Evolutionary conservation across 2,888 invertebrate genomes (phyloP).

Genomic region (Ischnura elegans): DNA sequence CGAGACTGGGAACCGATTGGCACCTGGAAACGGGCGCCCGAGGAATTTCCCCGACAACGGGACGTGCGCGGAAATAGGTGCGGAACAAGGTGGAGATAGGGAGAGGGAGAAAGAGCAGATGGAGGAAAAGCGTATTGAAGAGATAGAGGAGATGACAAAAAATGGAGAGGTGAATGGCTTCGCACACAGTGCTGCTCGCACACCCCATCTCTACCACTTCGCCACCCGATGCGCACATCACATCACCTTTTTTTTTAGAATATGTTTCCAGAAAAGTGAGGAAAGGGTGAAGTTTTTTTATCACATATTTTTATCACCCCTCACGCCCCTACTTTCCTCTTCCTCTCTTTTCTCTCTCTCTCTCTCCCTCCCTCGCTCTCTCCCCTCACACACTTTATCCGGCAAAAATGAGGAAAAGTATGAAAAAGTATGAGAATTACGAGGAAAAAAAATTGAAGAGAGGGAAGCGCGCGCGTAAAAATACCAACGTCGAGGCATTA

Average conservation of each 20-base stretch:
- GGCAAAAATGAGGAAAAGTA: conserved; percentile 40
- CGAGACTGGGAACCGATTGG: background rate
- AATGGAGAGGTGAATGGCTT: background rate
- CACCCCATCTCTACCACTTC: background rate
- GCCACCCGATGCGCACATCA: background rate
- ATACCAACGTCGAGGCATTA: conserved; percentile 67
- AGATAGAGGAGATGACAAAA: background rate
- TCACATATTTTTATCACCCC: background rate
- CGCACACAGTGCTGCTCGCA: too few species aligned
- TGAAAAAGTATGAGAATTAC: too few species aligned
- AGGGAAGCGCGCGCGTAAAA: conserved; percentile 60
- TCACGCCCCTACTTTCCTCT: background rate
- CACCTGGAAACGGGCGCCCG: background rate
- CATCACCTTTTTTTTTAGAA: background rate
- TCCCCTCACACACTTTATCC: background rate
- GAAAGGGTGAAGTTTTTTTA: conserved; percentile 39
- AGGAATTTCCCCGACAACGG: background rate
- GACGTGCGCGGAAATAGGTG: background rate
- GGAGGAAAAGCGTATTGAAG: background rate
- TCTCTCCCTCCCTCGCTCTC: background rate
- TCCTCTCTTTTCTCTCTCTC: background rate
- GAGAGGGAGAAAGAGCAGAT: background rate
- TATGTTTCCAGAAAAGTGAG: conserved; percentile 66
- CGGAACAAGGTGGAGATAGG: background rate
- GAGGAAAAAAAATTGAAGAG: background rate